These are phyloP conservation scores for Ganaspis brasiliensis DNA, from an alignment of 2,888 invertebrate genomes.

Conservation along the genomic window DNA sequence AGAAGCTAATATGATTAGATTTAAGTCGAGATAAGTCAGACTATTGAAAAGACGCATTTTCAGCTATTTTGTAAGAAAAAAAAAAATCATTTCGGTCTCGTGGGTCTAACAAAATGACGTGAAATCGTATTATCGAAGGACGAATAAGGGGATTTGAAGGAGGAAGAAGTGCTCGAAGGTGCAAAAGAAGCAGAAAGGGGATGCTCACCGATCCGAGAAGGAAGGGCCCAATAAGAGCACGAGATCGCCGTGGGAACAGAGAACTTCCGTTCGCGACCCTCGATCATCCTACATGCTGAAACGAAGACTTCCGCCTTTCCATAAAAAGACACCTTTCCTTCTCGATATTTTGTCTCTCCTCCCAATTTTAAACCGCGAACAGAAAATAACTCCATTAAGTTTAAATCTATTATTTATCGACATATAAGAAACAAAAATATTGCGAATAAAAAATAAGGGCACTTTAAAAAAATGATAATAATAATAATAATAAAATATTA, in stretches of 20 bases:
- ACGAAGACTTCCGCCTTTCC: slow-evolving; percentile 32
- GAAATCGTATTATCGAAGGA: slow-evolving; percentile 38
- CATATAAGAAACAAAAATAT: no score
- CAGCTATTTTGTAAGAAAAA: slow-evolving; percentile 23
- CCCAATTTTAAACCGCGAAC: background rate
- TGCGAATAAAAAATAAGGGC: no score
- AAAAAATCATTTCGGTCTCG: background rate
- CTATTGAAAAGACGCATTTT: slow-evolving; percentile 28
- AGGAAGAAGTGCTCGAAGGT: slow-evolving; percentile 40
- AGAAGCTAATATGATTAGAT: slow-evolving; percentile 12
- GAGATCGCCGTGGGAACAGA: slow-evolving; percentile 76
- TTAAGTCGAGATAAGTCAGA: background rate
- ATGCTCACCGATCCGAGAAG: slow-evolving; percentile 46
- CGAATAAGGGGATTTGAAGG: slow-evolving; percentile 35
- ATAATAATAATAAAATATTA: no score
- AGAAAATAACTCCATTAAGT: background rate
- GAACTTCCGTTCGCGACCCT: slow-evolving; percentile 68
- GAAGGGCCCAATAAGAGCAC: slow-evolving; percentile 55
- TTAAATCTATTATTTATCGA: no score
- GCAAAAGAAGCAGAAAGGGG: slow-evolving; percentile 43
- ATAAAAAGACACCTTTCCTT: slow-evolving; percentile 7
- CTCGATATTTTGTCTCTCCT: background rate
- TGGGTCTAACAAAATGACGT: slow-evolving; percentile 42
- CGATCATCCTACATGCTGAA: slow-evolving; percentile 52
- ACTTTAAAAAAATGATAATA: no score